Base-by-base conservation (phyloP, 1,140 invertebrate genomes). In the Apis florea region DNA sequence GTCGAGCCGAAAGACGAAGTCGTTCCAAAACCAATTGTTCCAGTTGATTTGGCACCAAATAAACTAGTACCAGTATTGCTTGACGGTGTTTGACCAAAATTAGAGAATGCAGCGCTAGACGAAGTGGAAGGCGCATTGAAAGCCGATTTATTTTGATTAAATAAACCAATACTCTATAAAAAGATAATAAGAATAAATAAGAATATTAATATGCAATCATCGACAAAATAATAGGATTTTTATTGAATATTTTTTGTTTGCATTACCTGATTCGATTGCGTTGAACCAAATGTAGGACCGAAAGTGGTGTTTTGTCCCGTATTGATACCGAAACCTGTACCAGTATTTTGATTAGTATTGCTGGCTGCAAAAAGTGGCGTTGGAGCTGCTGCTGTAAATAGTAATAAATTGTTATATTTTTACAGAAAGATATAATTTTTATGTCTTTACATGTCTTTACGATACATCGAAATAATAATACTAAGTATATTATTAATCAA, bases 11-110 rank as follows among this genome's bases (percentile, higher is more conserved):
- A 95, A 12, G 93, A 88, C 0, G 94, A 85, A 4, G 94, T 93
- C 19, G 94, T 92, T 83, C 96, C 95, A 89, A 96, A 95, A 3
- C 93, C 93, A 47, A 93, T 88, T 4, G 92, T 88, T 17, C 93
- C 89, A 75, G 94, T 90, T 24, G 92, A 85, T 88, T 94, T 94
- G n/a, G 90, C 82, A 10, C 91, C 89, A 71, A 94, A 94, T 49
- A 95, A 86, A 63, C 89, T 91, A 21, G 92, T 89, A 56, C 92
- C 92, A 9, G 94, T 92, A 21, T 92, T 93, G 15, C 92, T 90
- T 31, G 90, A 71, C 0, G 92, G 69, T 11, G 93, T 83, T 83
- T 93, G 93, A 24, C 93, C 93, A 81, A 95, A 95, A 15, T 89
- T 82, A n/a, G 94, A 92, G 85, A 95, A 95, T 67, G 92, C 94